Evolutionary conservation across 2,797 vertebrate genomes (phyloP).

Genomic region (Anguilla marmorata): DNA sequence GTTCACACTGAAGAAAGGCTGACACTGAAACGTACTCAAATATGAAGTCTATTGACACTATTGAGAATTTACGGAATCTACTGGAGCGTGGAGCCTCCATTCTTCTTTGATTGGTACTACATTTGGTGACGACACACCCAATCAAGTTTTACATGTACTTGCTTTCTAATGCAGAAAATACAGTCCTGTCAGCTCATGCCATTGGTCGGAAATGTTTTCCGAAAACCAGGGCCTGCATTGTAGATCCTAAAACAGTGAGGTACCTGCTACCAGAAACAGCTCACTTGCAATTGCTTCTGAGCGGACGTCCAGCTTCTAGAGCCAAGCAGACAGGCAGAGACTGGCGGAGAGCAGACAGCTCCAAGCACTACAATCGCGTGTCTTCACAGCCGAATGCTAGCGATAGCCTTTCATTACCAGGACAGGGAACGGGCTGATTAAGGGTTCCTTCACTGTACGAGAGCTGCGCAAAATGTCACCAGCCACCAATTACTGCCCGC

Average conservation of each 20-base stretch:
- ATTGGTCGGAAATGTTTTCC: background rate
- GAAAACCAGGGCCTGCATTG: background rate
- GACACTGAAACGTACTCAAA: background rate
- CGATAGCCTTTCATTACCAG: slow-evolving; percentile 22
- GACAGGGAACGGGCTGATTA: background rate
- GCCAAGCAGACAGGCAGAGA: background rate
- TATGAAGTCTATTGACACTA: background rate
- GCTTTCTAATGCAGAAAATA: background rate
- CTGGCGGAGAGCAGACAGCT: background rate
- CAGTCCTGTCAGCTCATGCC: background rate
- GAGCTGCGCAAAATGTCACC: slow-evolving; percentile 4
- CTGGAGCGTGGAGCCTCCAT: background rate
- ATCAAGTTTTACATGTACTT: background rate
- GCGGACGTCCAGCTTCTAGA: background rate
- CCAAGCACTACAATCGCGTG: background rate
- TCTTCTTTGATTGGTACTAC: background rate
- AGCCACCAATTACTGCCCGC: slow-evolving; percentile 2
- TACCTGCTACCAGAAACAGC: background rate
- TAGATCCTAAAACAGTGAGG: background rate
- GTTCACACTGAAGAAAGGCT: background rate
- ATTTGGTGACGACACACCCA: background rate
- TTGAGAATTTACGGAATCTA: background rate
- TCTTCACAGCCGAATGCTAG: slow-evolving; percentile 20
- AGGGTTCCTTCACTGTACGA: background rate
- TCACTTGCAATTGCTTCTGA: background rate